These are phyloP conservation scores for Podiceps cristatus DNA, from an alignment of 2,113 vertebrate genomes.

Conservation along the genomic window DNA sequence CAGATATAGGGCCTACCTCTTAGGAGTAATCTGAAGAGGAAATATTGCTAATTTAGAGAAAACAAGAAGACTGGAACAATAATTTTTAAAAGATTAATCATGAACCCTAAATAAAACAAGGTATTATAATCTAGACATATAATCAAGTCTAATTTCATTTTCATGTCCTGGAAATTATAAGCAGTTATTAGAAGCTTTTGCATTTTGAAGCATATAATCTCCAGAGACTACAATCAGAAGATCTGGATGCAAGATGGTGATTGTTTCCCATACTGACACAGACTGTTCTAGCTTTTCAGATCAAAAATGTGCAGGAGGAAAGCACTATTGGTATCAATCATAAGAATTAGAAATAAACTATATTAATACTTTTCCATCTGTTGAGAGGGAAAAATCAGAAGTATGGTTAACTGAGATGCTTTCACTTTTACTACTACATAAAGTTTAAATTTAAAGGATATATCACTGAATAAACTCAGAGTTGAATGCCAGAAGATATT, in stretches of 20 bases:
- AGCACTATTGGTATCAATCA: background rate
- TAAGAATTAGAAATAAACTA: background rate
- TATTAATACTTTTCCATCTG: background rate
- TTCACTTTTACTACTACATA: background rate
- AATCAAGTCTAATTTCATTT: background rate
- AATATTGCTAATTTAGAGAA: background rate
- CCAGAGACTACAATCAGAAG: background rate
- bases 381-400: background rate
- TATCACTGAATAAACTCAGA: conserved; percentile 1
- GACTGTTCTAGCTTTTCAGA: background rate
- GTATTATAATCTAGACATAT: background rate
- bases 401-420: background rate
- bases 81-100: background rate
- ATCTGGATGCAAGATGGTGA: background rate
- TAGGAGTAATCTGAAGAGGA: background rate
- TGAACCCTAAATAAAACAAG: background rate
- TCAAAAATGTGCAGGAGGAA: background rate
- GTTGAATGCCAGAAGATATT: conserved; percentile 60
- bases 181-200: background rate
- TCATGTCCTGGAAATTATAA: background rate
- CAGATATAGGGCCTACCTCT: background rate
- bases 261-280: background rate
- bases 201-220: background rate
- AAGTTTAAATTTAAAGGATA: background rate
- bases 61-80: background rate